Evolutionary conservation across 2,113 vertebrate genomes (phyloP).

Genomic region (Agelaius tricolor): DNA sequence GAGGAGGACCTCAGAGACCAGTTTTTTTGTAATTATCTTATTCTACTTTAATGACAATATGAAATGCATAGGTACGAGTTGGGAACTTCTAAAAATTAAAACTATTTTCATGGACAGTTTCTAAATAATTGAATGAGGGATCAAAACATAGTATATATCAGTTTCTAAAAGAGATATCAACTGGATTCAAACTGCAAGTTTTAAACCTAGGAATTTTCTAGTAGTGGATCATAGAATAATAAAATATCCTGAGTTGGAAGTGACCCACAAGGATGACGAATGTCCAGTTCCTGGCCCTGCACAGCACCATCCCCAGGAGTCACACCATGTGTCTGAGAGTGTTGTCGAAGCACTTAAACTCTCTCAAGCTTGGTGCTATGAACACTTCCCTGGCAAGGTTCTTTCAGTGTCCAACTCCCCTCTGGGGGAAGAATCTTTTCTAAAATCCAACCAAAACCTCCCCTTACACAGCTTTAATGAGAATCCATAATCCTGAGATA

Average conservation of each 20-base stretch:
- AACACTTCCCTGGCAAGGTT: too few relatives aligned
- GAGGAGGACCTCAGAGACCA: neutral
- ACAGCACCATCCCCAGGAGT: too few relatives aligned
- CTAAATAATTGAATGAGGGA: neutral
- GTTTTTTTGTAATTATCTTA: neutral
- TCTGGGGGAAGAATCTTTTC: neutral
- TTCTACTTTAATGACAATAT: neutral
- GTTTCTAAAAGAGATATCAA: neutral
- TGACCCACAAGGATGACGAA: neutral
- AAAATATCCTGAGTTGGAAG: neutral
- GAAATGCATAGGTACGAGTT: neutral
- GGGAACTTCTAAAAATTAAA: neutral
- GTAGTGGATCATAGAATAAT: neutral
- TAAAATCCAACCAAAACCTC: neutral
- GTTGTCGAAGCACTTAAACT: neutral
- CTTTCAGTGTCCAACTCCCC: accelerated
- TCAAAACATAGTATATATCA: neutral
- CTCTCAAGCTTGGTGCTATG: neutral
- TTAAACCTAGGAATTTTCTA: neutral
- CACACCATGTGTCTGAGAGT: too few relatives aligned
- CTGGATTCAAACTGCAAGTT: neutral
- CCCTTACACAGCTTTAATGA: neutral
- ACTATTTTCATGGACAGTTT: neutral
- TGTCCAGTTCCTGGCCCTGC: neutral
- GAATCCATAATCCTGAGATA: neutral